phyloP scores from a whole-genome alignment of 92 coral and sea anemone genomes.

The Porites cylindrica region DNA sequence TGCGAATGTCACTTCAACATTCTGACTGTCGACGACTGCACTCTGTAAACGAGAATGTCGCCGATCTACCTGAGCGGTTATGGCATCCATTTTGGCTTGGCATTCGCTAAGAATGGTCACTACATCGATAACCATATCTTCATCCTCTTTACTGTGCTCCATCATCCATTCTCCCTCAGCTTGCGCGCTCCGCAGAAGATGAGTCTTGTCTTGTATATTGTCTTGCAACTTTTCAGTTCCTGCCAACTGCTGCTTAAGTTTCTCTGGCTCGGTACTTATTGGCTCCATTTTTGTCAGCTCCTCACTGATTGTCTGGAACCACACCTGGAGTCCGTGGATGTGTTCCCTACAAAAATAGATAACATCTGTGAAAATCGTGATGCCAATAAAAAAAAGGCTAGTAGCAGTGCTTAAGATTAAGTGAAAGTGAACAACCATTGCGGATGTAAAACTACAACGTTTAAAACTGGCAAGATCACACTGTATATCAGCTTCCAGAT shows the following conservation, averaged over 20 bases:
- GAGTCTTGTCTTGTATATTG: conserved; percentile 81
- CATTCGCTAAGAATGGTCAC: conserved; percentile 86
- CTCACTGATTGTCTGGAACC: conserved; percentile 81
- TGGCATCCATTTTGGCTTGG: conserved; percentile 89
- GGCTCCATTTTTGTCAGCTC: conserved; percentile 81
- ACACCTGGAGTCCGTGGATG: conserved; percentile 77
- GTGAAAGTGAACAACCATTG: no score
- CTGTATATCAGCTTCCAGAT: no score
- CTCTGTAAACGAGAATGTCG: conserved; percentile 88
- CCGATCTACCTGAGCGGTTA: conserved; percentile 85
- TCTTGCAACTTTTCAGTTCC: conserved; percentile 86
- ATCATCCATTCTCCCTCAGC: conserved; percentile 94
- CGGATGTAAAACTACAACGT: no score
- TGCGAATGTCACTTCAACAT: conserved; percentile 87
- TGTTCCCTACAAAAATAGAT: conserved; percentile 36
- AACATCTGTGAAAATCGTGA: no score
- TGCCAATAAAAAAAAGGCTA: no score
- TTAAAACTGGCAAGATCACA: no score
- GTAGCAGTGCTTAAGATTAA: no score
- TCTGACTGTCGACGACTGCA: conserved; percentile 87
- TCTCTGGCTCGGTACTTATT: conserved; percentile 91
- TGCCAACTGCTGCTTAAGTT: conserved; percentile 83
- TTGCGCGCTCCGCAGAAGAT: conserved; percentile 82
- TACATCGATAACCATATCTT: conserved; percentile 80
- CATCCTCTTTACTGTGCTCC: conserved; percentile 87